Evolutionary conservation across 2,113 vertebrate species (phyloP).

Genomic region (Anhinga rufa): DNA sequence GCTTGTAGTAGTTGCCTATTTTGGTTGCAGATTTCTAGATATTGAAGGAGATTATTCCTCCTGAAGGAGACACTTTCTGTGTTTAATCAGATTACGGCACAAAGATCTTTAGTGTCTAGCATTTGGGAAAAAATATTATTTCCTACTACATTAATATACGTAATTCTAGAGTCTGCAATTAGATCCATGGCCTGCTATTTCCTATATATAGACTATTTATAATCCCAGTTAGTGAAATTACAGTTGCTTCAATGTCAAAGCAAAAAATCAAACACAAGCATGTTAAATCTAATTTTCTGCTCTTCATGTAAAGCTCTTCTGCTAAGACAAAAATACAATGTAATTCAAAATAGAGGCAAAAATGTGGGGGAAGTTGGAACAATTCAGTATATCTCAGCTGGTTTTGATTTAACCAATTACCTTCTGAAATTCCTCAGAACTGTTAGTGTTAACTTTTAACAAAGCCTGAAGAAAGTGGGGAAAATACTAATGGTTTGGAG

Average conservation of each 20-base stretch:
- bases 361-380: neutral
- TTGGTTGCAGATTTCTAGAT: neutral
- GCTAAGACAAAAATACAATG: neutral
- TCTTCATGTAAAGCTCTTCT: neutral
- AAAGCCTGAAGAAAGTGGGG: neutral
- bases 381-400: neutral
- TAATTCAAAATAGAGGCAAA: neutral
- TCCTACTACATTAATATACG: neutral
- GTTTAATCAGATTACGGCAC: neutral
- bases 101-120: neutral
- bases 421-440: neutral
- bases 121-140: neutral
- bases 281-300: neutral
- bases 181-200: neutral
- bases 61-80: neutral
- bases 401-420: neutral
- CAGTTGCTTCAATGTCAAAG: neutral
- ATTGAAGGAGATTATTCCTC: neutral
- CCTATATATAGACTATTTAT: neutral
- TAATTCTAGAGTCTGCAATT: neutral
- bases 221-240: neutral
- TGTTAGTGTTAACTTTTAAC: neutral
- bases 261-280: neutral
- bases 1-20: neutral
- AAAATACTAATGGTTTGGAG: neutral